A percentile compares a stretch with the other conserved stretches of the same genome.
These are phyloP conservation scores for Myripristis jacobus DNA, from an alignment of 2,797 vertebrate species.

Conservation along the genomic window DNA sequence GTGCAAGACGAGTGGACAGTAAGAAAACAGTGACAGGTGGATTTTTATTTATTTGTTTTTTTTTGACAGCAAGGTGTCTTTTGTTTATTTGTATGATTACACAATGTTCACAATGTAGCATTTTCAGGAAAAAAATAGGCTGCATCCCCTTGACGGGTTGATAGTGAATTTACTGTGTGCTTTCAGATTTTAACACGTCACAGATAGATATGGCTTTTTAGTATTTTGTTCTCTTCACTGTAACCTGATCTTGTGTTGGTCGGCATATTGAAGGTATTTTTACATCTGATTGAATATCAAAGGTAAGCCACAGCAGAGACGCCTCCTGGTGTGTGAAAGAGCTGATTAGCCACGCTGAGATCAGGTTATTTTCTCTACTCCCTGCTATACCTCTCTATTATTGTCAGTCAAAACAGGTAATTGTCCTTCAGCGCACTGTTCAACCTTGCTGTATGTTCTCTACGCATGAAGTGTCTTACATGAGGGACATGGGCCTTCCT, in stretches of 20 bases:
- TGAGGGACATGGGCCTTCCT: conserved; percentile 33
- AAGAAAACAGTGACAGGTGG: too few relatives aligned
- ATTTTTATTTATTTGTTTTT: too few relatives aligned
- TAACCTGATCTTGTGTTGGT: conserved; percentile 7
- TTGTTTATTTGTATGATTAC: too few relatives aligned
- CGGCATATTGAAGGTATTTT: conserved; percentile 3
- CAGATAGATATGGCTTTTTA: not conserved
- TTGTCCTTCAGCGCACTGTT: conserved; percentile 39
- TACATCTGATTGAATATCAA: conserved; percentile 16
- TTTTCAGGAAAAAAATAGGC: too few relatives aligned
- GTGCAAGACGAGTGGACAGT: too few relatives aligned
- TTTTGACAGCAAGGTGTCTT: too few relatives aligned
- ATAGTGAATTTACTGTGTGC: too few relatives aligned
- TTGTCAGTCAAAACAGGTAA: conserved; percentile 17
- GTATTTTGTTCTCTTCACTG: not conserved
- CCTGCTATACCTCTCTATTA: conserved; percentile 21
- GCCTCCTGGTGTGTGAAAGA: conserved; percentile 13
- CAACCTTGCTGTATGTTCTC: conserved; percentile 23
- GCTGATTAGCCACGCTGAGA: conserved; percentile 36
- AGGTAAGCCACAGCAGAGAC: not conserved
- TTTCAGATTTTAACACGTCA: too few relatives aligned
- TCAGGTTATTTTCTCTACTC: conserved; percentile 21
- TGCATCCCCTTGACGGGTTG: too few relatives aligned
- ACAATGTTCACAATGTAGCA: too few relatives aligned
- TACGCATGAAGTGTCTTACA: conserved; percentile 25